These are phyloP conservation scores for Drosophila setosimentum DNA, from an alignment of 2,888 invertebrate genomes.

Conservation along the genomic window DNA sequence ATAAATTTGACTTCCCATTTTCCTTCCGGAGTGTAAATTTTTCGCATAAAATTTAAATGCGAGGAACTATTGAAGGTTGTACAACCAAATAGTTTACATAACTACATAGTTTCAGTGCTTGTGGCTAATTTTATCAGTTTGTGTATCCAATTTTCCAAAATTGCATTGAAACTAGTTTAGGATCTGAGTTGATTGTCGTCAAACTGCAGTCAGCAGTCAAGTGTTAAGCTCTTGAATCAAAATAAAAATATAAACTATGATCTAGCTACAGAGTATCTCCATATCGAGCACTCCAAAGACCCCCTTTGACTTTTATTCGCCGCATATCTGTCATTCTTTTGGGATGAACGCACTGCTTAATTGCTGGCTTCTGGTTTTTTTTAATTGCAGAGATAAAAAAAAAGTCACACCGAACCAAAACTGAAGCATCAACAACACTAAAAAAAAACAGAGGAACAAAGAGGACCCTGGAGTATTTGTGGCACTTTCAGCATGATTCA, in stretches of 20 bases:
- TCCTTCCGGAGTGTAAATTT: not conserved
- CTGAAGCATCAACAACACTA: conserved; percentile 3
- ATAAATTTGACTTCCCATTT: not conserved
- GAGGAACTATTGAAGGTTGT: not conserved
- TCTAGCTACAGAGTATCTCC: not conserved
- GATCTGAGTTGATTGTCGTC: not conserved
- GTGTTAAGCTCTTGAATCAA: not conserved
- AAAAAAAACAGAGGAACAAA: conserved; percentile 5
- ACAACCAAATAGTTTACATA: not conserved
- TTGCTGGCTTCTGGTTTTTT: conserved; percentile 51
- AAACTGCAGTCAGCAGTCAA: not conserved
- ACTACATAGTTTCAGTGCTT: not conserved
- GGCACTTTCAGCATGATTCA: conserved; percentile 60
- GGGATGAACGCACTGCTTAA: conserved; percentile 38
- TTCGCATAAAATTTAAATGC: not conserved
- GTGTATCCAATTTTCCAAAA: not conserved
- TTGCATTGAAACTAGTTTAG: not conserved
- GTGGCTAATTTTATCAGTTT: not conserved
- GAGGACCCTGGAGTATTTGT: conserved; percentile 42
- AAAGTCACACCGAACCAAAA: conserved; percentile 14
- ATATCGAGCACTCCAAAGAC: no score
- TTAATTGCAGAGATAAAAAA: conserved; percentile 76
- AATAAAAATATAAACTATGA: not conserved
- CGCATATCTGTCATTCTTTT: conserved; percentile 18
- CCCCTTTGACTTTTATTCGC: not conserved